These are phyloP conservation scores for Drosophila sucinea DNA, from an alignment of 1,140 invertebrate genomes.

Conservation along the genomic window DNA sequence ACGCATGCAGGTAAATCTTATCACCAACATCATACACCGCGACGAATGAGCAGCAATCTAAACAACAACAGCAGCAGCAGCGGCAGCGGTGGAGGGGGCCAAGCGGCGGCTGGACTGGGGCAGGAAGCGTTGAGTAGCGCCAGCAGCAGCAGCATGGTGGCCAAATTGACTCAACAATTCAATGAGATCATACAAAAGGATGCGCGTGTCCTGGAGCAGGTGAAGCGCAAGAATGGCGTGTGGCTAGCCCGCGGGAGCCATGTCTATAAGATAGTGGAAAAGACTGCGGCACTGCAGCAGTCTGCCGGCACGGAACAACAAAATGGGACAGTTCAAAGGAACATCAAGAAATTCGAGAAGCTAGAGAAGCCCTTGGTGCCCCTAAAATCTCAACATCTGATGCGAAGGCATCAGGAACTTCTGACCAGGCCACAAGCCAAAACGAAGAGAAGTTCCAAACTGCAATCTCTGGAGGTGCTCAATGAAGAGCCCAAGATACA, in stretches of 20 bases:
- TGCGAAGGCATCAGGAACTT: slow-evolving; percentile 68
- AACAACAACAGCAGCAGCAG: background rate
- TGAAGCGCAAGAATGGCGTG: slow-evolving; percentile 79
- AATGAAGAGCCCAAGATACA: slow-evolving; percentile 57
- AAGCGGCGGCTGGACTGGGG: background rate
- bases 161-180: slow-evolving; percentile 84
- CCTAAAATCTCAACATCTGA: slow-evolving; percentile 70
- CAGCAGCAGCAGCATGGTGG: slow-evolving; percentile 71
- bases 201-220: slow-evolving; percentile 74
- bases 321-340: slow-evolving; percentile 75
- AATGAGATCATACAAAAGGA: slow-evolving; percentile 83
- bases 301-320: background rate
- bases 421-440: slow-evolving; percentile 24
- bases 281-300: slow-evolving; percentile 16
- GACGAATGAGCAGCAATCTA: slow-evolving; percentile 39
- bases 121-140: background rate
- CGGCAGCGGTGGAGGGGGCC: background rate
- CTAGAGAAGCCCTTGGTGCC: slow-evolving; percentile 82
- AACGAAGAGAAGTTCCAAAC: slow-evolving; percentile 25
- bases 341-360: slow-evolving; percentile 83
- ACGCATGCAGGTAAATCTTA: slow-evolving; percentile 75
- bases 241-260: slow-evolving; percentile 65
- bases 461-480: slow-evolving; percentile 30
- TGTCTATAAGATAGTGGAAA: slow-evolving; percentile 79
- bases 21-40: slow-evolving; percentile 61